Evolutionary conservation across 2,888 invertebrate species (phyloP), one percentile per base, ranked within the genome.

Genomic region (Drosophila algonquin): DNA sequence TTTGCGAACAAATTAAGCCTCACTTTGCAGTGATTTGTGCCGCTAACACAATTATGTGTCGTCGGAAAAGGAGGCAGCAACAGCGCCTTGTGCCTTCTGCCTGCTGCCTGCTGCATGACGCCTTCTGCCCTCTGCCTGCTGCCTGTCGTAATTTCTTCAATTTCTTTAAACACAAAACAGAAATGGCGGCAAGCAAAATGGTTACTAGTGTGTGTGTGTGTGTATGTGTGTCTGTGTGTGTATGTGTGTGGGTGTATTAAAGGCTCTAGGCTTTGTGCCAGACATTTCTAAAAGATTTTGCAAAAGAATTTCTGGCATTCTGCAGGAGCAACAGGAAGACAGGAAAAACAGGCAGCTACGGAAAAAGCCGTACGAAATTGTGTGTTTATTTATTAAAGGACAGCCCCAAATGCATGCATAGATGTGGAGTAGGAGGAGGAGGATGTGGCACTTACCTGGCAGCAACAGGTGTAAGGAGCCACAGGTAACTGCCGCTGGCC

Each of bases 391-490:
- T 46, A 14, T 21, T 48, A 14, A 21, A 48, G 18, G 10, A 48
- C 21, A 21, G 35, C 4, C 35, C 35, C 3, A 30, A 3, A 46
- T 44, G 3, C 21, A 21, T 21, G 3, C 21, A 21, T 3, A 46
- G 10, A 6, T 0, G 21, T 44, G 7, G 32, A 10, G 32, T 12
- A 5, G 12, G 12, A 12, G 35, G 10, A 2, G 12, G 12, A 12
- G 35, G 10, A 2, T 0, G 21, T 35, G 7, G 7, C 32, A 79
- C 88, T 90, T 79, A 92, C 92, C 92, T 92, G 63, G 92, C 92
- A 50, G 91, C 92, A 80, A 92, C 92, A 90, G 92, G 92, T 91
- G 92, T 92, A 79, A 92, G 75, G 56, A 92, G 90, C 92, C 92
- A 92, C 72, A 92, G 85, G 80, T 92, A 91, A 69, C 91, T 90